Conservation (phyloP, 2,797 vertebrate genomes). For the Hyperoplus lanceolatus region DNA sequence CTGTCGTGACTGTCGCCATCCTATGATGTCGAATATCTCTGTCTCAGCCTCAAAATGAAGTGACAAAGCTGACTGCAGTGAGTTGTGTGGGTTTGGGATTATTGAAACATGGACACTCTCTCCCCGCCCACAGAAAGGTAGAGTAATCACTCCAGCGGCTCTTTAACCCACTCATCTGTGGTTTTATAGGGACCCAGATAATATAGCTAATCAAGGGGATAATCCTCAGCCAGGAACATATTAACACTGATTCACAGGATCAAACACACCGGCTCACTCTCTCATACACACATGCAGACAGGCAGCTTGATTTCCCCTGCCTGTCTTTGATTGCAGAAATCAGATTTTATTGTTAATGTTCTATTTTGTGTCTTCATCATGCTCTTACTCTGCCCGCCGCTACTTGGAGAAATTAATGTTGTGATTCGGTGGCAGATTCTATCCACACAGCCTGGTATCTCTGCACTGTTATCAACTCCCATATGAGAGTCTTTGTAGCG, state of each 20-base stretch:
- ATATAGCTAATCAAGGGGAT: constrained; percentile 77
- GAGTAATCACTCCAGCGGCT: constrained; percentile 72
- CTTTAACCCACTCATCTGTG: constrained; percentile 77
- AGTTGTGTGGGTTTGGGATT: constrained; percentile 31
- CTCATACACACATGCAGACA: constrained; percentile 7
- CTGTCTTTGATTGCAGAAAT: constrained; percentile 43
- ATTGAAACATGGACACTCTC: constrained; percentile 52
- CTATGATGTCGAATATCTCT: constrained; percentile 3
- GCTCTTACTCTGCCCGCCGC: constrained; percentile 23
- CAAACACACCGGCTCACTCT: neutral
- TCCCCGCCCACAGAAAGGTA: constrained; percentile 61
- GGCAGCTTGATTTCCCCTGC: constrained; percentile 33
- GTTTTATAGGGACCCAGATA: constrained; percentile 70
- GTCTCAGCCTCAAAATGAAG: constrained; percentile 31
- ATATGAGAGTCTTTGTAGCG: constrained; percentile 64
- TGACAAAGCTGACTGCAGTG: constrained; percentile 26
- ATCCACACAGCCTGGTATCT: constrained; percentile 45
- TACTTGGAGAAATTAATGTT: constrained; percentile 63
- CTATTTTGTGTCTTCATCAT: constrained; percentile 39
- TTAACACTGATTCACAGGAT: constrained; percentile 54
- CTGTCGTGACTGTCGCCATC: constrained; percentile 8
- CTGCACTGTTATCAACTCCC: constrained; percentile 62
- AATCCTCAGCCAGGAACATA: constrained; percentile 64
- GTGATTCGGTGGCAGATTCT: constrained; percentile 58
- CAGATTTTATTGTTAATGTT: constrained; percentile 48